These are phyloP conservation scores for Plemyria rubiginata DNA, from an alignment of 2,888 invertebrate species.

Conservation along the genomic window DNA sequence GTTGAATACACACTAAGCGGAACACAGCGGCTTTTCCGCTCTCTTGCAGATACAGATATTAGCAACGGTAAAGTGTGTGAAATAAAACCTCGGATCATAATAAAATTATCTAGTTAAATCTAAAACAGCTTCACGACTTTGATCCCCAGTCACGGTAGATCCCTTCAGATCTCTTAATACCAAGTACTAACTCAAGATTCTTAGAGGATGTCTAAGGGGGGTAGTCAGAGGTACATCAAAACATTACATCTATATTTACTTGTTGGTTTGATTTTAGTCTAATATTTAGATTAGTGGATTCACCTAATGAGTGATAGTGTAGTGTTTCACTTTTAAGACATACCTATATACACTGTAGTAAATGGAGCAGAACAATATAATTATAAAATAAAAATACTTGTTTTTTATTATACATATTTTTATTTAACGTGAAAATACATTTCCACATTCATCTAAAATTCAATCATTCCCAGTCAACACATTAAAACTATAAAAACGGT, in stretches of 20 bases:
- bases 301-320: background rate
- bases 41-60: too few species aligned
- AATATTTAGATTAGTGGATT: too few species aligned
- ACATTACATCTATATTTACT: too few species aligned
- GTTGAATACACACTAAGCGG: slow-evolving; percentile 50
- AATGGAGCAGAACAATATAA: slow-evolving; percentile 50
- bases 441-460: slow-evolving; percentile 65
- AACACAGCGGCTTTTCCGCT: slow-evolving; percentile 11
- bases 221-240: too few species aligned
- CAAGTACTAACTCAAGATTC: too few species aligned
- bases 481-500: slow-evolving; percentile 31
- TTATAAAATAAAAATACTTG: slow-evolving; percentile 51
- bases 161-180: too few species aligned
- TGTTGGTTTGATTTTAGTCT: background rate
- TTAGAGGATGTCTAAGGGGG: too few species aligned
- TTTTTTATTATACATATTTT: slow-evolving; percentile 65
- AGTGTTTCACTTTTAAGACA: background rate
- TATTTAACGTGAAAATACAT: slow-evolving; percentile 73
- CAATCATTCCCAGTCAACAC: slow-evolving; percentile 54
- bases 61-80: background rate
- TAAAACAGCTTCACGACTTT: too few species aligned
- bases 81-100: slow-evolving; percentile 8
- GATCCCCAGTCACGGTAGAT: too few species aligned
- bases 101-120: background rate
- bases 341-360: slow-evolving; percentile 11